These are phyloP conservation scores for Phycodurus eques DNA, from an alignment of 2,113 vertebrate species.

Conservation along the genomic window DNA sequence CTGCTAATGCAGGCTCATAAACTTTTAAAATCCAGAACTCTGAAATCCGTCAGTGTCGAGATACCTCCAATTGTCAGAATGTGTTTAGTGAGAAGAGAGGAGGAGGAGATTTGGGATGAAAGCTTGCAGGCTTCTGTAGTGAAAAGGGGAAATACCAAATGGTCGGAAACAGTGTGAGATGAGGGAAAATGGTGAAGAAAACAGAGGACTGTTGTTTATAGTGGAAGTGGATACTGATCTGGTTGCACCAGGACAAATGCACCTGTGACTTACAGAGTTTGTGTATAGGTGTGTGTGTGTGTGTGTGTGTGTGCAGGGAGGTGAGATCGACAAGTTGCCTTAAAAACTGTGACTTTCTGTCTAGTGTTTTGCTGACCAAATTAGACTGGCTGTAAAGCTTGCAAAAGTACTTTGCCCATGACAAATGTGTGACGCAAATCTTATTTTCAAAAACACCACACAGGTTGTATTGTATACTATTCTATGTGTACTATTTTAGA, in stretches of 20 bases:
- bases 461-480: not conserved
- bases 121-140: constrained; percentile 5
- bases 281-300: not conserved
- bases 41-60: not conserved
- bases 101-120: not conserved
- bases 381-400: not conserved
- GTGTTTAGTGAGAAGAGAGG: not conserved
- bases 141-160: constrained; percentile 22
- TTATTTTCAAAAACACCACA: not conserved
- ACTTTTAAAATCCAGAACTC: not conserved
- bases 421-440: not conserved
- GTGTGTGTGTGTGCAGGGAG: not conserved
- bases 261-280: constrained; percentile 19
- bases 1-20: not conserved
- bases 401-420: not conserved
- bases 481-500: not conserved
- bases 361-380: not conserved
- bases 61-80: not conserved
- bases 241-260: constrained; percentile 25
- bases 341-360: not conserved
- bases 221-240: constrained; percentile 42
- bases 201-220: constrained; percentile 49
- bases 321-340: not conserved
- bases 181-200: constrained; percentile 3
- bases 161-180: constrained; percentile 10